Evolutionary conservation across 2,888 invertebrate species (phyloP).

Genomic region (Callinectes sapidus): DNA sequence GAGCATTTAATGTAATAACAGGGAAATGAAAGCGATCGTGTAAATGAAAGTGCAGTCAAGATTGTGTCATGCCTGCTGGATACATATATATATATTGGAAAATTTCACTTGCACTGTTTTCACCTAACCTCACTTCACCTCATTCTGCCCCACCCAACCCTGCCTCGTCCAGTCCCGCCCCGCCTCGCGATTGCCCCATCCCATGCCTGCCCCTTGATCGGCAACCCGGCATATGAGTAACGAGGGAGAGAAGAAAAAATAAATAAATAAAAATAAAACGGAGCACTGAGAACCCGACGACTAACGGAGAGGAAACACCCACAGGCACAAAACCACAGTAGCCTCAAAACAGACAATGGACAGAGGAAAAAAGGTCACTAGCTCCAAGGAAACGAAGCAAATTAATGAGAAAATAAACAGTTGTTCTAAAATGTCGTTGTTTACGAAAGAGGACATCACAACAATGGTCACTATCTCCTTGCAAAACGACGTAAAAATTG

Average conservation of each 20-base stretch:
- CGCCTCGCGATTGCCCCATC: neutral
- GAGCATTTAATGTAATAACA: neutral
- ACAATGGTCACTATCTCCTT: neutral
- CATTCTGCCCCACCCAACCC: slow-evolving; percentile 1
- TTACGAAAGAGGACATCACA: neutral
- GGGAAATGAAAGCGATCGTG: neutral
- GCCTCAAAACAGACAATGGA: slow-evolving; percentile 7
- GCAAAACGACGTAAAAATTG: neutral
- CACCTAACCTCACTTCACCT: neutral
- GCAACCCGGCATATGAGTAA: neutral
- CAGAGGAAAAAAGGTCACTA: neutral
- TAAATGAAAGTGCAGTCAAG: neutral
- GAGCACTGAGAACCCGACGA: neutral
- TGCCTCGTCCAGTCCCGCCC: neutral
- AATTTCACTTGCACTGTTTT: neutral
- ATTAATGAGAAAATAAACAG: neutral
- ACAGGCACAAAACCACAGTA: slow-evolving; percentile 21
- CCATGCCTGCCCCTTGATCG: neutral
- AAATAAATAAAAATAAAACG: neutral
- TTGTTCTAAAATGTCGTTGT: neutral
- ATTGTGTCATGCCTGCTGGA: neutral
- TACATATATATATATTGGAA: neutral
- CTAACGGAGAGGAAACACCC: slow-evolving; percentile 11
- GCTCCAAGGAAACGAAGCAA: neutral
- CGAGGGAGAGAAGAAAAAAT: neutral